phyloP scores from a whole-genome alignment of 1,140 invertebrate species.

The Drosophila asahinai region DNA sequence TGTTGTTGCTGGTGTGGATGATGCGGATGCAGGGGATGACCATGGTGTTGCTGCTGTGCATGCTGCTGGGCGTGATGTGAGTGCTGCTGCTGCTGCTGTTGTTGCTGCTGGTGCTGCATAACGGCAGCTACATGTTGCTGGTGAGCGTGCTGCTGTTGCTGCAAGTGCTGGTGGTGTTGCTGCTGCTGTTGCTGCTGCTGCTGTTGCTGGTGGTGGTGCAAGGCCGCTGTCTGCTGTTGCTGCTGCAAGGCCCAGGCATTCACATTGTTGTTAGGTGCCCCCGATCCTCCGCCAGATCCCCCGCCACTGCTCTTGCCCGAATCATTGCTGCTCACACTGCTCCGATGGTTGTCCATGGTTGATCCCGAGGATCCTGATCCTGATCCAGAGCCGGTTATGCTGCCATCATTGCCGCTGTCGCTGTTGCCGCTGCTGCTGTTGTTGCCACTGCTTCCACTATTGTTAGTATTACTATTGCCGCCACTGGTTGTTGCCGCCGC shows the following conservation, averaged over 20 bases:
- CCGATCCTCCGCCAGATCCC: constrained; percentile 13
- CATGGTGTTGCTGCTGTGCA: constrained; percentile 57
- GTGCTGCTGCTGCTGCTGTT: constrained; percentile 63
- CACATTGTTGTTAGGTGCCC: constrained; percentile 39
- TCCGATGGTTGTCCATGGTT: constrained; percentile 70
- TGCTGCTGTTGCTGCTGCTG: constrained; percentile 68
- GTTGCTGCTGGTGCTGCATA: constrained; percentile 59
- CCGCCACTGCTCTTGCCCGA: constrained; percentile 65
- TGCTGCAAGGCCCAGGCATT: constrained; percentile 66
- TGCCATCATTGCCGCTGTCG: constrained; percentile 66
- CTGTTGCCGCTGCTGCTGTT: constrained; percentile 47
- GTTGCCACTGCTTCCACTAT: constrained; percentile 34
- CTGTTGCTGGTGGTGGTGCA: constrained; percentile 64
- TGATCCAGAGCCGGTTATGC: constrained; percentile 56
- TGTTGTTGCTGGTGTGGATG: constrained; percentile 64
- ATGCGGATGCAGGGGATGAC: constrained; percentile 50
- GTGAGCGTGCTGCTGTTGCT: constrained; percentile 75
- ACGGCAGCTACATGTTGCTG: constrained; percentile 71
- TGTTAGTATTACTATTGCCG: constrained; percentile 30
- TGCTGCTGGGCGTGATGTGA: constrained; percentile 66
- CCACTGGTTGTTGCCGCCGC: constrained; percentile 47
- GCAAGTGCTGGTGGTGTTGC: constrained; percentile 69
- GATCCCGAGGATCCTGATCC: constrained; percentile 49
- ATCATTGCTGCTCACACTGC: constrained; percentile 79
- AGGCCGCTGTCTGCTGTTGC: constrained; percentile 54